These are phyloP conservation scores for Crocodylus rhombifer DNA, from an alignment of 2,797 vertebrate genomes.

Conservation along the genomic window DNA sequence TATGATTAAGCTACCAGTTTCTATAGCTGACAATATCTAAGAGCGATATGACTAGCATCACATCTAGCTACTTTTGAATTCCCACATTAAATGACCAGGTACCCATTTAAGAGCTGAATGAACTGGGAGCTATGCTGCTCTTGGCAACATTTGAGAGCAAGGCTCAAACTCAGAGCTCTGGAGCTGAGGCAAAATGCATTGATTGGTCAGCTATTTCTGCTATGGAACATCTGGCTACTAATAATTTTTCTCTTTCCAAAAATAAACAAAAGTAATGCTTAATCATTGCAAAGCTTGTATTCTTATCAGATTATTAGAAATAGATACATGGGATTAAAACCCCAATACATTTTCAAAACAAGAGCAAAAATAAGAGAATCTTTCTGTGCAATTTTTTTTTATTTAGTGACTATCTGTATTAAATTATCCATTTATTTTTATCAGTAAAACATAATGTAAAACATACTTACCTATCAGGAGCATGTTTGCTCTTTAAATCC, in stretches of 20 bases:
- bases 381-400: neutral
- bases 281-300: neutral
- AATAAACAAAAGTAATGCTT: neutral
- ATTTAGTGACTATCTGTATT: slow-evolving; percentile 1
- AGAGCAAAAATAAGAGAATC: neutral
- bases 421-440: slow-evolving; percentile 36
- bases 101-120: too few species aligned
- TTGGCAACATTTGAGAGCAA: too few species aligned
- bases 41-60: too few species aligned
- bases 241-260: neutral
- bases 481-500: neutral
- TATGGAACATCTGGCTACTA: neutral
- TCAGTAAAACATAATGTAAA: neutral
- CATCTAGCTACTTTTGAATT: too few species aligned
- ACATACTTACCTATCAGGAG: neutral
- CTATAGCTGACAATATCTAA: too few species aligned
- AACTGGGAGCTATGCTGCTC: too few species aligned
- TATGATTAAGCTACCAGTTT: too few species aligned
- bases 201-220: too few species aligned
- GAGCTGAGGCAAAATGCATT: too few species aligned
- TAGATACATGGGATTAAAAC: rapidly evolving
- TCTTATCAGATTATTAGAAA: neutral
- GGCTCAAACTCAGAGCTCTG: too few species aligned
- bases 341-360: neutral
- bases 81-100: too few species aligned